These are phyloP conservation scores for Odontophorus gujanensis DNA, from an alignment of 2,113 vertebrate species.

Conservation along the genomic window DNA sequence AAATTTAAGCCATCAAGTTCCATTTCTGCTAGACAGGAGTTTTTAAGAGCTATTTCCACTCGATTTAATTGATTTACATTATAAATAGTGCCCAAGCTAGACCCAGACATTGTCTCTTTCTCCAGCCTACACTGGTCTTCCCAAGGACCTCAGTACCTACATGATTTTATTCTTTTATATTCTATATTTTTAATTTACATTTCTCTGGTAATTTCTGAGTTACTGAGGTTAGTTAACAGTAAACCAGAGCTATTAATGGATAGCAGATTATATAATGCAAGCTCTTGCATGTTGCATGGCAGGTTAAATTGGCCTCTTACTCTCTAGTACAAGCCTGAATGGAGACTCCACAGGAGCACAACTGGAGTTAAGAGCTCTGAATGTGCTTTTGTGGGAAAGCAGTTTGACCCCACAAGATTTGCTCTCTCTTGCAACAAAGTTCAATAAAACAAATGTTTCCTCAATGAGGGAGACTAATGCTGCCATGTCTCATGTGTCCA, in stretches of 20 bases:
- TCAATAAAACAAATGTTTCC: conserved; percentile 53
- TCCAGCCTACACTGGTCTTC: not conserved
- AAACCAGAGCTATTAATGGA: not conserved
- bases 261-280: not conserved
- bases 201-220: conserved; percentile 35
- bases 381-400: conserved; percentile 49
- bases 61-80: conserved; percentile 49
- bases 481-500: not conserved
- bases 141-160: not conserved
- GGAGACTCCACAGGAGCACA: conserved; percentile 43
- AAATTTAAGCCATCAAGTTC: conserved; percentile 49
- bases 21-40: conserved; percentile 50
- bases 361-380: conserved; percentile 59
- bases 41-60: conserved; percentile 44
- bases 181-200: not conserved
- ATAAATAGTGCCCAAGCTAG: conserved; percentile 25
- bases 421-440: not conserved
- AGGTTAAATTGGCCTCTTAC: conserved; percentile 47
- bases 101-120: not conserved
- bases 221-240: not conserved
- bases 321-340: conserved; percentile 50
- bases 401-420: conserved; percentile 27
- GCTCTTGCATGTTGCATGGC: not conserved
- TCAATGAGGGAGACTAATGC: conserved; percentile 37
- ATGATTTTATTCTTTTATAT: not conserved